Evolutionary conservation across 2,113 vertebrate species (phyloP).

Genomic region (Oryzias celebensis): DNA sequence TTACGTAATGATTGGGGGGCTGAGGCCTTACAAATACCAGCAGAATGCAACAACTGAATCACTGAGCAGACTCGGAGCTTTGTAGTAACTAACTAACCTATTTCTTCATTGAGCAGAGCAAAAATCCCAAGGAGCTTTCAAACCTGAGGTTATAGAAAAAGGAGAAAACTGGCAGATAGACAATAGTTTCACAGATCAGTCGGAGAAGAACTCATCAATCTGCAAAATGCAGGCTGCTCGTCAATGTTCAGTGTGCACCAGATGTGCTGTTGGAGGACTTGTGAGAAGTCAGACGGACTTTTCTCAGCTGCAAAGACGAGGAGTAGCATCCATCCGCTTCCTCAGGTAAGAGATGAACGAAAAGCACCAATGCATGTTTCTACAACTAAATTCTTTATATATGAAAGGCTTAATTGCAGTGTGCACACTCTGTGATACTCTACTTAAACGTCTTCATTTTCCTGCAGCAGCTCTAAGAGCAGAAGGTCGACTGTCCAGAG

Average conservation of each 20-base stretch:
- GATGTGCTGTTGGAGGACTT: constrained; percentile 49
- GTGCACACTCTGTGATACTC: too few species aligned
- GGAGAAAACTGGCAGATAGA: neutral
- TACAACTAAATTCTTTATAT: neutral
- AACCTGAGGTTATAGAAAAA: neutral
- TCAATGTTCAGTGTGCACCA: constrained; percentile 67
- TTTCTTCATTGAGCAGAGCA: constrained; percentile 12
- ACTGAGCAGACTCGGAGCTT: constrained; percentile 6
- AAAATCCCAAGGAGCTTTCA: neutral
- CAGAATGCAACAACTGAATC: neutral
- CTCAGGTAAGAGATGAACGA: constrained; percentile 55
- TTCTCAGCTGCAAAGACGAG: constrained; percentile 51
- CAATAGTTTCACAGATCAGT: neutral
- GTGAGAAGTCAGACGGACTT: constrained; percentile 58
- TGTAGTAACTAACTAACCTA: constrained; percentile 3
- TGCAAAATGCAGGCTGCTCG: constrained; percentile 61
- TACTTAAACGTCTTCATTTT: neutral
- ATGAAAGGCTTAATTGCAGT: too few species aligned
- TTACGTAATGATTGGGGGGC: constrained; percentile 44
- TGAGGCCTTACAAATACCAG: constrained; percentile 53
- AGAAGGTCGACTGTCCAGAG: constrained; percentile 36
- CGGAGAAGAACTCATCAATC: neutral
- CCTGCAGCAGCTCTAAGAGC: constrained; percentile 37
- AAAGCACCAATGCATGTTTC: neutral
- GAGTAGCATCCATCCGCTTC: constrained; percentile 47